Percentiles rank a stretch among this genome's conserved stretches.
Evolutionary conservation across 2,113 vertebrate species (phyloP).

Genomic region (Hassar affinis): DNA sequence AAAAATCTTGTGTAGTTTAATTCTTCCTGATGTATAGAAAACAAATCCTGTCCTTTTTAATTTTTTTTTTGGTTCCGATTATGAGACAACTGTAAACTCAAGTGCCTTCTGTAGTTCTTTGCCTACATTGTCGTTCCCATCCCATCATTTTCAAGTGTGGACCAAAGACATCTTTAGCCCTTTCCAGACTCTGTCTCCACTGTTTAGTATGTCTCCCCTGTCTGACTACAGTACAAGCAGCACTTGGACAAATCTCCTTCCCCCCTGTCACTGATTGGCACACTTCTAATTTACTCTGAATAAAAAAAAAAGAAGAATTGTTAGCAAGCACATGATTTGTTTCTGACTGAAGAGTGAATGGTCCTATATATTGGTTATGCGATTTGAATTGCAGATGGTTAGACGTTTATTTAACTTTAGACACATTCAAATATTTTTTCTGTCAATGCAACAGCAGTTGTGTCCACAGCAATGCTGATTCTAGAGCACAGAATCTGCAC

Average conservation of each 20-base stretch:
- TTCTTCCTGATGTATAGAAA: conserved; percentile 56
- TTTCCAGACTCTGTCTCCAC: conserved; percentile 26
- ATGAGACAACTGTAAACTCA: conserved; percentile 76
- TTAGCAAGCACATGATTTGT: conserved; percentile 47
- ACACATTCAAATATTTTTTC: not conserved
- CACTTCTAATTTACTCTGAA: conserved; percentile 76
- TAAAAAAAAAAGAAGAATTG: conserved; percentile 63
- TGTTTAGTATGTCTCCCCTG: conserved; percentile 10
- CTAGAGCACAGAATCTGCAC: not conserved
- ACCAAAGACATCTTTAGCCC: conserved; percentile 73
- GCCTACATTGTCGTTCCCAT: conserved; percentile 38
- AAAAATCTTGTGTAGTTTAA: conserved; percentile 48
- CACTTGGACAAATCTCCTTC: conserved; percentile 51
- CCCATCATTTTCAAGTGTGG: conserved; percentile 63
- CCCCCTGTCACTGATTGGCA: conserved; percentile 68
- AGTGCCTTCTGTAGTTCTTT: conserved; percentile 76
- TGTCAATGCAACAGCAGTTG: not conserved
- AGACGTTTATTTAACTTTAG: not conserved
- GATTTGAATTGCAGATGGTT: not conserved
- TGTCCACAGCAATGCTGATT: not conserved
- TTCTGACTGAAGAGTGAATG: conserved; percentile 27
- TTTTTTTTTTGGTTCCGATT: conserved; percentile 24
- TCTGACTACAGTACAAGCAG: conserved; percentile 45
- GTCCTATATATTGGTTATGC: not conserved
- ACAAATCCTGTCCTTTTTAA: conserved; percentile 2